These are phyloP conservation scores for Metacarcinus magister DNA, from an alignment of 2,888 invertebrate species.

Conservation along the genomic window DNA sequence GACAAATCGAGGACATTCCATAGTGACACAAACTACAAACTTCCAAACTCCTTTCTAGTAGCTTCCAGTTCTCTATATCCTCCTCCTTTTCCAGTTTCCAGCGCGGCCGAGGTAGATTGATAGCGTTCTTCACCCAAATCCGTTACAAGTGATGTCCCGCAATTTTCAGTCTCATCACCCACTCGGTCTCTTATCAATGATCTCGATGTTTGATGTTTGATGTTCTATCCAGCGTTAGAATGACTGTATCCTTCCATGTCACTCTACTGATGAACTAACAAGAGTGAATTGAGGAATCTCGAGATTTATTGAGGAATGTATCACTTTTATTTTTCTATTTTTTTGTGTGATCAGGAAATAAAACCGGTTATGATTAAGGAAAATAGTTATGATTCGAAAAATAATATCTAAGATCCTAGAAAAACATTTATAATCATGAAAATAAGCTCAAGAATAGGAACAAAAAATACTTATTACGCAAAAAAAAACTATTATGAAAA, in stretches of 20 bases:
- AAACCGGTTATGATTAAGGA: too few relatives aligned
- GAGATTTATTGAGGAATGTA: not conserved
- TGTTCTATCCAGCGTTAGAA: not conserved
- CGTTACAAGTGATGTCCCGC: not conserved
- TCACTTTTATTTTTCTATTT: not conserved
- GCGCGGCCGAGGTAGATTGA: not conserved
- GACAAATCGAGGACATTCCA: not conserved
- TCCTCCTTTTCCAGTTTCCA: not conserved
- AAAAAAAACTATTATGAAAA: too few relatives aligned
- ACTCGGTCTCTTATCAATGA: not conserved
- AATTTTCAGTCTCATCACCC: not conserved
- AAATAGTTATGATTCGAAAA: too few relatives aligned
- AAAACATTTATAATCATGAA: too few relatives aligned
- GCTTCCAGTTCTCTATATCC: not conserved
- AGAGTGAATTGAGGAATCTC: not conserved
- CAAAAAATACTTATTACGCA: too few relatives aligned
- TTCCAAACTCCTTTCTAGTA: not conserved
- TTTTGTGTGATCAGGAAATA: not conserved
- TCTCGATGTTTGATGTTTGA: not conserved
- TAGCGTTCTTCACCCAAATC: not conserved
- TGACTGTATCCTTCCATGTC: not conserved
- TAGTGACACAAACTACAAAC: conserved; percentile 21
- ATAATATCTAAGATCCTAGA: too few relatives aligned
- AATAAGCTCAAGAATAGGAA: too few relatives aligned
- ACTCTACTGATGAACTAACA: not conserved